Conservation (phyloP, 2,113 vertebrate genomes). For the Perca flavescens region DNA sequence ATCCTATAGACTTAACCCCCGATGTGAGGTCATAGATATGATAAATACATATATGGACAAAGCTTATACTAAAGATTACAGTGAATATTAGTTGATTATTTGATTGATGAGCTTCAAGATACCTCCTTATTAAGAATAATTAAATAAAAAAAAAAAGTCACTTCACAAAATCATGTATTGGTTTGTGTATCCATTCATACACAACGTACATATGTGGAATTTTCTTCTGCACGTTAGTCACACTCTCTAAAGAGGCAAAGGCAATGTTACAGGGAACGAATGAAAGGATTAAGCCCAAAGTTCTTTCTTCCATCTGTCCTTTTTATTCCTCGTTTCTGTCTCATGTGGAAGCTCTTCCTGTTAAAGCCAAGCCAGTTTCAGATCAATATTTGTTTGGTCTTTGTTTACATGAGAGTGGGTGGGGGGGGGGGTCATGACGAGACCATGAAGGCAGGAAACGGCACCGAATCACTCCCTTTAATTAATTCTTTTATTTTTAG, state of each 20-base stretch:
- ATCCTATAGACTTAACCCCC: neutral
- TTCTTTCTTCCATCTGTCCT: slow-evolving; percentile 24
- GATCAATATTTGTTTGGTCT: slow-evolving; percentile 41
- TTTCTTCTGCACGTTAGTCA: neutral
- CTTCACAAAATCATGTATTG: slow-evolving; percentile 7
- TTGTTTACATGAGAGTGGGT: slow-evolving; percentile 53
- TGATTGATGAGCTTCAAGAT: neutral
- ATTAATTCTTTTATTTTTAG: slow-evolving; percentile 48
- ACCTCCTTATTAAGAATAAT: neutral
- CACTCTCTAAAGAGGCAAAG: neutral
- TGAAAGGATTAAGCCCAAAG: neutral
- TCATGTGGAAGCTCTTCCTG: neutral
- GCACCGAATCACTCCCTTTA: slow-evolving; percentile 62
- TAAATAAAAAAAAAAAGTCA: neutral
- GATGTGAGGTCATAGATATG: neutral
- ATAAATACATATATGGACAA: neutral
- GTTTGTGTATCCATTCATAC: neutral
- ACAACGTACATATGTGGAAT: neutral
- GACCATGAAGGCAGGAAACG: slow-evolving; percentile 33
- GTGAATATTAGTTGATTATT: slow-evolving; percentile 8
- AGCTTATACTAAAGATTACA: neutral
- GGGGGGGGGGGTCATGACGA: slow-evolving; percentile 7
- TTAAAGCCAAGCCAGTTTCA: slow-evolving; percentile 24
- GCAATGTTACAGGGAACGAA: neutral
- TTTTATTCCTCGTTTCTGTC: slow-evolving; percentile 42